These are phyloP conservation scores for Sebastes hubbsi DNA, from an alignment of 2,797 vertebrate species.

Conservation along the genomic window DNA sequence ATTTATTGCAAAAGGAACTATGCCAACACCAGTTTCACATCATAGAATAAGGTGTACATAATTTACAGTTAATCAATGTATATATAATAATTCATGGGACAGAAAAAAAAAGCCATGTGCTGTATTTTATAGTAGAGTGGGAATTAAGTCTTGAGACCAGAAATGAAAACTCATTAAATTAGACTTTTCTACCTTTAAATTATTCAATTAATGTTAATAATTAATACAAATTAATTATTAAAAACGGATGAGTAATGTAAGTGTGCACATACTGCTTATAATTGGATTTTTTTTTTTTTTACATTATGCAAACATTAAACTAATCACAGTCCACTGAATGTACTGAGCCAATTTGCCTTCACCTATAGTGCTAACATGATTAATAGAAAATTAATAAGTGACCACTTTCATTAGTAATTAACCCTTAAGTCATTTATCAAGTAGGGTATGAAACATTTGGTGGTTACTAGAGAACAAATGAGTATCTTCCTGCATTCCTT, in stretches of 20 bases:
- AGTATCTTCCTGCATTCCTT: background rate
- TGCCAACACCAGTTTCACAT: background rate
- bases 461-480: background rate
- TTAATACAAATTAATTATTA: constrained; percentile 38
- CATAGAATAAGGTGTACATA: background rate
- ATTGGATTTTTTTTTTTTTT: constrained; percentile 25
- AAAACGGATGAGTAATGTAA: constrained; percentile 18
- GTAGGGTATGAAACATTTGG: background rate
- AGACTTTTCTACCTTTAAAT: constrained; percentile 35
- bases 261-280: constrained; percentile 17
- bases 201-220: constrained; percentile 46
- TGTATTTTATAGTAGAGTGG: background rate
- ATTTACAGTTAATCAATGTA: background rate
- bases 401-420: background rate
- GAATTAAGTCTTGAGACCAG: background rate
- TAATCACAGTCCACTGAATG: constrained; percentile 7
- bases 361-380: background rate
- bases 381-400: background rate
- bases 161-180: constrained; percentile 51
- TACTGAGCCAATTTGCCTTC: background rate
- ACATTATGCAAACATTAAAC: constrained; percentile 3
- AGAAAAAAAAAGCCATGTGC: background rate
- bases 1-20: background rate
- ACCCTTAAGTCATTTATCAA: background rate
- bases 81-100: background rate